Evolutionary conservation across 2,888 invertebrate species (phyloP).

Genomic region (Seira musarum): DNA sequence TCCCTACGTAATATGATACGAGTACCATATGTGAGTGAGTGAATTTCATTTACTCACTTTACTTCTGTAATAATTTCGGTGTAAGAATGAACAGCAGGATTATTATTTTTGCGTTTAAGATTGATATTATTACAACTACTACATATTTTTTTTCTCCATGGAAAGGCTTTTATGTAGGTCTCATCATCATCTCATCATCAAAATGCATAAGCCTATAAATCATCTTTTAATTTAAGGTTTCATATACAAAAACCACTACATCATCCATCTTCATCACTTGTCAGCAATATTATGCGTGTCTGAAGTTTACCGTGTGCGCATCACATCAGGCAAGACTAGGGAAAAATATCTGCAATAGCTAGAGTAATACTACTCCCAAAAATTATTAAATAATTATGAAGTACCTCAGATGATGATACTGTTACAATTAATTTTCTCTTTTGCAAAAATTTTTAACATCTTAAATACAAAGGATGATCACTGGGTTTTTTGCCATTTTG

Average conservation of each 20-base stretch:
- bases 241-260: slow-evolving; percentile 55
- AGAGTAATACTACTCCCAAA: too few species aligned
- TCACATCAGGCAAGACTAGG: too few species aligned
- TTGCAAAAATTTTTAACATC: too few species aligned
- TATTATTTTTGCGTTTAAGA: slow-evolving; percentile 3
- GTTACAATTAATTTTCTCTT: too few species aligned
- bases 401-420: too few species aligned
- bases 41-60: slow-evolving; percentile 36
- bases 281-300: slow-evolving; percentile 51
- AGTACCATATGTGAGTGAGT: neutral
- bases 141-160: slow-evolving; percentile 41
- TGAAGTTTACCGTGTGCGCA: slow-evolving; percentile 16
- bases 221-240: slow-evolving; percentile 60
- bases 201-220: slow-evolving; percentile 57
- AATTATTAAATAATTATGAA: too few species aligned
- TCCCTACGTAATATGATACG: neutral
- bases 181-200: slow-evolving; percentile 57
- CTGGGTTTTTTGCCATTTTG: too few species aligned
- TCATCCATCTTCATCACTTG: slow-evolving; percentile 59
- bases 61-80: slow-evolving; percentile 4
- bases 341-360: too few species aligned
- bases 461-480: too few species aligned
- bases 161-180: slow-evolving; percentile 52
- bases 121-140: slow-evolving; percentile 14
- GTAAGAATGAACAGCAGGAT: slow-evolving; percentile 29